These are phyloP conservation scores for Crypturellus tataupa DNA, from an alignment of 2,797 vertebrate genomes.

Conservation along the genomic window DNA sequence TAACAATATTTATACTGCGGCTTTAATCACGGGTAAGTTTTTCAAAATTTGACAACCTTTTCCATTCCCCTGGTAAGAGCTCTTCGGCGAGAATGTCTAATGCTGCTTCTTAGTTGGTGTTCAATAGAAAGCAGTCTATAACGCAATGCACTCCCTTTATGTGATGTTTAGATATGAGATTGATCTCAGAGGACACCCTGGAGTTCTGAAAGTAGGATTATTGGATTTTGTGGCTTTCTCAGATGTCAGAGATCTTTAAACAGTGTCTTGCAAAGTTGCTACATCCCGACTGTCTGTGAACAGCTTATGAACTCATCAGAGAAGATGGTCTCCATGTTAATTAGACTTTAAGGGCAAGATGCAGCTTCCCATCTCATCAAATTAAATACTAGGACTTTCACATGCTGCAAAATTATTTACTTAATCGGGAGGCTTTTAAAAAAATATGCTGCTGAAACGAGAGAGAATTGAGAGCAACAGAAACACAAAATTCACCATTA, in stretches of 20 bases:
- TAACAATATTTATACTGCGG: slow-evolving; percentile 78
- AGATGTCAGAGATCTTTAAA: slow-evolving; percentile 99
- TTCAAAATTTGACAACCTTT: slow-evolving; percentile 88
- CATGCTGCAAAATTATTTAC: slow-evolving; percentile 66
- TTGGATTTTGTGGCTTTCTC: slow-evolving; percentile 98
- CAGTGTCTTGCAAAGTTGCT: slow-evolving; percentile 96
- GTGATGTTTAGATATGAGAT: slow-evolving; percentile 99
- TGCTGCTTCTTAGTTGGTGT: slow-evolving; percentile 93
- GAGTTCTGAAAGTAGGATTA: slow-evolving; percentile 99
- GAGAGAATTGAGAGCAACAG: slow-evolving; percentile 5
- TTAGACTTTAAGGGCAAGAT: slow-evolving; percentile 79
- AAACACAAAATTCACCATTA: background rate
- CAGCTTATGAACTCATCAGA: slow-evolving; percentile 97
- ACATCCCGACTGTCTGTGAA: slow-evolving; percentile 91
- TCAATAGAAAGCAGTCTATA: slow-evolving; percentile 91
- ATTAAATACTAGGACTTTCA: slow-evolving; percentile 85
- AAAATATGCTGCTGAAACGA: slow-evolving; percentile 52
- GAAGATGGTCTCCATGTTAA: slow-evolving; percentile 92
- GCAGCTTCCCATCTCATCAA: slow-evolving; percentile 84
- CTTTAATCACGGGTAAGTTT: slow-evolving; percentile 88
- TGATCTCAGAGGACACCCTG: slow-evolving; percentile 96
- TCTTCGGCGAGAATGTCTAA: slow-evolving; percentile 89
- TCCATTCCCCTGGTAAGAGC: slow-evolving; percentile 86
- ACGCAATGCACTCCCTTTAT: slow-evolving; percentile 87
- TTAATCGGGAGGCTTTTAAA: slow-evolving; percentile 62